Percentiles rank a stretch among this genome's conserved stretches.
phyloP scores from a whole-genome alignment of 2,797 vertebrate genomes.

The Pangasius larnaudii region DNA sequence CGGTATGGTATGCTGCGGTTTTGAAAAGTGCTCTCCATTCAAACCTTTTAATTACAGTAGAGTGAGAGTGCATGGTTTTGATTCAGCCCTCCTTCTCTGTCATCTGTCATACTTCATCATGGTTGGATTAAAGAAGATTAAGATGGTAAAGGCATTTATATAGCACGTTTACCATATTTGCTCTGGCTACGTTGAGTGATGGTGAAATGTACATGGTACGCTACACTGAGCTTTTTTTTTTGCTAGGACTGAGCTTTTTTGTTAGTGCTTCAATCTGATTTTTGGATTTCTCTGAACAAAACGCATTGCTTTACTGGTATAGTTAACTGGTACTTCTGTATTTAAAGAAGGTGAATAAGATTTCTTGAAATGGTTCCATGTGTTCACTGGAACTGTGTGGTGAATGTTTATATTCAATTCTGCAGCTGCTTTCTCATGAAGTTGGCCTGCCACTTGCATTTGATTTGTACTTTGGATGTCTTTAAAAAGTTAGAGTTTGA shows the following conservation, averaged over 20 bases:
- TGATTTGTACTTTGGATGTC: background rate
- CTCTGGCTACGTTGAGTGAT: background rate
- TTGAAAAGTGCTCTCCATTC: slow-evolving; percentile 29
- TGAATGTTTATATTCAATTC: background rate
- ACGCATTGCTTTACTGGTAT: background rate
- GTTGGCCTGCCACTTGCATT: background rate
- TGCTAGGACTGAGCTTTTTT: background rate
- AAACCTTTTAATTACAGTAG: slow-evolving; percentile 47
- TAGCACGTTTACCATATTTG: background rate
- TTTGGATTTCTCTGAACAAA: background rate
- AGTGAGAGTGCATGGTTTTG: slow-evolving; percentile 36
- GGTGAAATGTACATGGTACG: background rate
- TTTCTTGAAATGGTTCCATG: background rate
- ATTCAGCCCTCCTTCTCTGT: slow-evolving; percentile 43
- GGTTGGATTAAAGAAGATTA: slow-evolving; percentile 62
- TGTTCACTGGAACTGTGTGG: background rate
- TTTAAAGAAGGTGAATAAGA: background rate
- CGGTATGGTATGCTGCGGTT: slow-evolving; percentile 39
- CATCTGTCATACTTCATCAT: slow-evolving; percentile 70
- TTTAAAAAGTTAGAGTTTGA: background rate
- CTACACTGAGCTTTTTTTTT: background rate
- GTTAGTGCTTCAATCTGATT: background rate
- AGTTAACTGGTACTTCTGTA: background rate
- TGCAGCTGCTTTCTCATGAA: background rate
- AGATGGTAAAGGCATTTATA: slow-evolving; percentile 52